Percentiles rank a stretch among this genome's conserved stretches.
Conservation (phyloP, 1,140 invertebrate genomes). For the Macrobrachium rosenbergii region DNA sequence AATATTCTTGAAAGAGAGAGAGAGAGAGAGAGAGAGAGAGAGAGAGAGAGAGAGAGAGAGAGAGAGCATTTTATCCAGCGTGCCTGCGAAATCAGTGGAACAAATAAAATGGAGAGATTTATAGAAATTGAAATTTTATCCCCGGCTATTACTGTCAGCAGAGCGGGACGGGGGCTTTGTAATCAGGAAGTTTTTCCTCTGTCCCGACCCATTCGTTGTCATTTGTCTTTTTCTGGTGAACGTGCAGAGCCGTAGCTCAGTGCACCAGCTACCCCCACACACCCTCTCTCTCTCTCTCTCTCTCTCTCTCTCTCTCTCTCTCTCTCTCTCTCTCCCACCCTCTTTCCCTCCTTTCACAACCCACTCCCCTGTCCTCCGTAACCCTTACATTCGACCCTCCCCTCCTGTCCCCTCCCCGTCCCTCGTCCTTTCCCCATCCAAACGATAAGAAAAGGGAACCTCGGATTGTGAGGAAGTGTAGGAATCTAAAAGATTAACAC, state of each 20-base stretch:
- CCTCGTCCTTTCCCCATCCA: neutral
- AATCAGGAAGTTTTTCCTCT: constrained; percentile 60
- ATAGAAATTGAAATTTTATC: constrained; percentile 64
- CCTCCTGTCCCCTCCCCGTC: neutral
- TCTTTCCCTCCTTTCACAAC: neutral
- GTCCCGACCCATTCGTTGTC: constrained; percentile 51
- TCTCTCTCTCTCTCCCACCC: neutral
- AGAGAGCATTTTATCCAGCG: constrained; percentile 36
- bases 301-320: neutral
- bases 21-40: neutral
- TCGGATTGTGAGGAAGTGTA: too few species aligned
- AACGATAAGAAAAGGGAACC: too few species aligned
- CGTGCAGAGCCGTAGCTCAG: constrained; percentile 2
- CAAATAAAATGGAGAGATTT: constrained; percentile 62
- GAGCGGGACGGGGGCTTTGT: constrained; percentile 47
- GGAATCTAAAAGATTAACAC: too few species aligned
- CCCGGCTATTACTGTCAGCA: constrained; percentile 51
- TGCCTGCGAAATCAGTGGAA: constrained; percentile 61
- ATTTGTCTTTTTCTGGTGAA: constrained; percentile 47
- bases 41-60: constrained; percentile 23
- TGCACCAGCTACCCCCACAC: too few species aligned
- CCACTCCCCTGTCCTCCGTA: neutral
- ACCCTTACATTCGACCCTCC: neutral
- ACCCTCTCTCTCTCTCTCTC: neutral
- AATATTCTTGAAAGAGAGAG: neutral